Evolutionary conservation across 1,140 invertebrate genomes (phyloP).

Genomic region (Dendrolimus kikuchii): DNA sequence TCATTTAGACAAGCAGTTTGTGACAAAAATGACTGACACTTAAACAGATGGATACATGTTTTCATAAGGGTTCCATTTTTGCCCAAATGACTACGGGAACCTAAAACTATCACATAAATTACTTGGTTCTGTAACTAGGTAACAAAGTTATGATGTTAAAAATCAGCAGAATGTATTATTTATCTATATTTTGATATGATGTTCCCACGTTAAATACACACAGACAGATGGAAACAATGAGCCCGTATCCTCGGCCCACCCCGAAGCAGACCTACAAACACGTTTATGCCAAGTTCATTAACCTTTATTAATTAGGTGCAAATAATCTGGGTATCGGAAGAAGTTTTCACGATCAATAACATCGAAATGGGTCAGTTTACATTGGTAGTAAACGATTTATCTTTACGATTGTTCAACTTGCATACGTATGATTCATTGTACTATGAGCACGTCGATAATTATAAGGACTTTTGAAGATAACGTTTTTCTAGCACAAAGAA

Average conservation of each 20-base stretch:
- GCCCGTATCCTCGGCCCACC: constrained; percentile 58
- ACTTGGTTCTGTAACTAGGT: no score
- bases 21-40: no score
- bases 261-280: constrained; percentile 28
- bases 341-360: constrained; percentile 7
- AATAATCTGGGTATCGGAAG: constrained; percentile 9
- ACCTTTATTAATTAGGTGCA: constrained; percentile 29
- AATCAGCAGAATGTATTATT: no score
- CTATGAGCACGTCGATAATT: no score
- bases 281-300: constrained; percentile 20
- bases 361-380: constrained; percentile 10
- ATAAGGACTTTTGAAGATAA: no score
- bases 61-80: no score
- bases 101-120: no score
- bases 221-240: constrained; percentile 48
- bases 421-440: no score
- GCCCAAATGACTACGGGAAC: no score
- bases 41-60: no score
- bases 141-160: neutral
- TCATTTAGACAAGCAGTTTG: no score
- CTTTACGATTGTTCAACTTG: neutral
- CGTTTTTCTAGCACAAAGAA: no score
- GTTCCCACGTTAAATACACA: constrained; percentile 45
- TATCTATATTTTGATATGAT: constrained; percentile 1
- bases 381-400: neutral